A percentile compares a stretch with the other conserved stretches of the same genome.
Evolutionary conservation across 2,888 invertebrate species (phyloP).

Genomic region (Opisthograptis luteolata): DNA sequence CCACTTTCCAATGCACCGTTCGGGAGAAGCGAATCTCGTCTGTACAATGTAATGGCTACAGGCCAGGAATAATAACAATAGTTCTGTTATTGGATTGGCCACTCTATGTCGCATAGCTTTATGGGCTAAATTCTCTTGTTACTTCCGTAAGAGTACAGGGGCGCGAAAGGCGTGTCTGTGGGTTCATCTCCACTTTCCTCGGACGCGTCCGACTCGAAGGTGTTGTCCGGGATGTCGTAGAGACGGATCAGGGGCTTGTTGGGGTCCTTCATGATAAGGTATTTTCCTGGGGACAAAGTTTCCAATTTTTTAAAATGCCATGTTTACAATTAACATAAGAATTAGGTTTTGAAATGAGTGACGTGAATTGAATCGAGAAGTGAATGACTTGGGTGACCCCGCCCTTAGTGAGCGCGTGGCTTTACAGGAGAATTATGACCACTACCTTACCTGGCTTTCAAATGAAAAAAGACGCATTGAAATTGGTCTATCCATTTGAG

Average conservation of each 20-base stretch:
- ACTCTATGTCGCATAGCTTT: conserved; percentile 5
- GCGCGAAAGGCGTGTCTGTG: conserved; percentile 78
- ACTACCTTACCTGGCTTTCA: no score
- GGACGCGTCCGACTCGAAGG: conserved; percentile 99
- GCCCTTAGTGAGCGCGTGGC: no score
- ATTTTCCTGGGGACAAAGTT: conserved; percentile 83
- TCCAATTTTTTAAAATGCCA: not conserved
- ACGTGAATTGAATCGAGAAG: no score
- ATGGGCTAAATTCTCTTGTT: conserved; percentile 70
- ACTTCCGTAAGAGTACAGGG: conserved; percentile 79
- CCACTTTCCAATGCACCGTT: conserved; percentile 34
- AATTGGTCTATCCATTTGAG: no score
- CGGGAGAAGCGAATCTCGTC: conserved; percentile 27
- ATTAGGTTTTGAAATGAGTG: no score
- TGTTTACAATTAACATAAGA: not conserved
- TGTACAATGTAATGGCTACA: conserved; percentile 16
- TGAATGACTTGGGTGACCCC: no score
- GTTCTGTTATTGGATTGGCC: conserved; percentile 7
- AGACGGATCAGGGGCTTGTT: conserved; percentile 99
- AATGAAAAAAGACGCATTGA: no score
- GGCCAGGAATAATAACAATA: not conserved
- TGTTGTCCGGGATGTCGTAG: conserved; percentile 99
- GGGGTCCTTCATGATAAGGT: conserved; percentile 99
- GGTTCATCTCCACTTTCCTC: conserved; percentile 91
- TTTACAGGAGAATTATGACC: no score